Conservation (phyloP, 2,113 vertebrate genomes). For the Gracilinanus agilis region DNA sequence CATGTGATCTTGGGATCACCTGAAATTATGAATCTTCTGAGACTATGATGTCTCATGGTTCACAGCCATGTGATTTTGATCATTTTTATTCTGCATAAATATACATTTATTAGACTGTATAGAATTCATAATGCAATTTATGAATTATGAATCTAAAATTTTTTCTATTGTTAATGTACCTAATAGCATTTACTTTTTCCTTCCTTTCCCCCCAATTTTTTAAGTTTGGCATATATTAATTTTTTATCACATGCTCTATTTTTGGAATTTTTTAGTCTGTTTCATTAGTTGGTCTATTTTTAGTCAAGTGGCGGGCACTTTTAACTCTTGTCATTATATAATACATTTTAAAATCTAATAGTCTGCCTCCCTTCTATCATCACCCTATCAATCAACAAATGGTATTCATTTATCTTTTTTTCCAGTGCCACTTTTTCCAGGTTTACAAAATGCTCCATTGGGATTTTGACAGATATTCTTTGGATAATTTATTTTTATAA, state of each 20-base stretch:
- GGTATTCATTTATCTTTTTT: neutral
- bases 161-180: neutral
- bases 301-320: neutral
- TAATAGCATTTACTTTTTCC: neutral
- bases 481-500: neutral
- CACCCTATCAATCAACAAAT: neutral
- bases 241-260: neutral
- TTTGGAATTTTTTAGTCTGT: neutral
- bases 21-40: neutral
- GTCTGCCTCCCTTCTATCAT: neutral
- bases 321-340: neutral
- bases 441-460: neutral
- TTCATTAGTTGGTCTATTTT: neutral
- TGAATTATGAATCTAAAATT: neutral
- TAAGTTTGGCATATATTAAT: neutral
- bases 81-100: neutral
- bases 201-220: neutral
- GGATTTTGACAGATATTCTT: neutral
- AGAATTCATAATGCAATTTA: neutral
- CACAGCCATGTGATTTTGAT: neutral
- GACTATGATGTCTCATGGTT: neutral
- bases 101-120: neutral
- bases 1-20: neutral
- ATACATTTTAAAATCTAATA: neutral
- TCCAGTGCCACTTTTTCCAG: neutral